Conservation (phyloP, 2,888 invertebrate genomes). For the Caenorhabditis japonica region DNA sequence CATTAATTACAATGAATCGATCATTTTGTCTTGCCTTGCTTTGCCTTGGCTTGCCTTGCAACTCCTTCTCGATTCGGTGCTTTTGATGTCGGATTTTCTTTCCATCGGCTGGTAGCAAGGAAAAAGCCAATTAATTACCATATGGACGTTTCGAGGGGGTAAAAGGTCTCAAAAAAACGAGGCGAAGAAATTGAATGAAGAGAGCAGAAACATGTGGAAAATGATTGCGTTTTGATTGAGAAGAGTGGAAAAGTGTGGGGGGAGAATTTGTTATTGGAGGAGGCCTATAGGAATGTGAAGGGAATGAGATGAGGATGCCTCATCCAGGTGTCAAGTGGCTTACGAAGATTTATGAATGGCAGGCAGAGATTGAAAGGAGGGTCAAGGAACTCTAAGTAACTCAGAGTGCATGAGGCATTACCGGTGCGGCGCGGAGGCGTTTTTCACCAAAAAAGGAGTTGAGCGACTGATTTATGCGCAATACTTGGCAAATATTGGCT, state of each 20-base stretch:
- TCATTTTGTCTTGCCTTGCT: too few species aligned
- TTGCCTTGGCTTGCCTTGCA: too few species aligned
- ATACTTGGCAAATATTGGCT: constrained; percentile 47
- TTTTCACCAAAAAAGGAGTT: constrained; percentile 14
- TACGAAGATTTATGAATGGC: constrained; percentile 33
- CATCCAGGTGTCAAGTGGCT: constrained; percentile 46
- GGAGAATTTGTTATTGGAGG: constrained; percentile 43
- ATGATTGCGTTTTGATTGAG: constrained; percentile 42
- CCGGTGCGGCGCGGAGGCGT: neutral
- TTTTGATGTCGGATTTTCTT: too few species aligned
- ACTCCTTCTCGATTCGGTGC: too few species aligned
- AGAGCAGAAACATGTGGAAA: constrained; percentile 28
- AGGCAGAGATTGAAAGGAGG: neutral
- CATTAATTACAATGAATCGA: too few species aligned
- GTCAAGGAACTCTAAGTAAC: constrained; percentile 37
- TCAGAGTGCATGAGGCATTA: neutral
- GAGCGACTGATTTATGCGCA: constrained; percentile 26
- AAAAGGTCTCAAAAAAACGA: neutral
- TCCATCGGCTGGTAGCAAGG: too few species aligned
- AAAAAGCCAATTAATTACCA: constrained; percentile 42
- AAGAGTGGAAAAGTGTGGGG: neutral
- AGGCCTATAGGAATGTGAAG: neutral
- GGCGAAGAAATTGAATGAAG: neutral
- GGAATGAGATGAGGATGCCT: constrained; percentile 2
- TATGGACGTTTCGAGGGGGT: constrained; percentile 20